These are phyloP conservation scores for Bombylius discolor DNA, from an alignment of 2,888 invertebrate species.

Conservation along the genomic window DNA sequence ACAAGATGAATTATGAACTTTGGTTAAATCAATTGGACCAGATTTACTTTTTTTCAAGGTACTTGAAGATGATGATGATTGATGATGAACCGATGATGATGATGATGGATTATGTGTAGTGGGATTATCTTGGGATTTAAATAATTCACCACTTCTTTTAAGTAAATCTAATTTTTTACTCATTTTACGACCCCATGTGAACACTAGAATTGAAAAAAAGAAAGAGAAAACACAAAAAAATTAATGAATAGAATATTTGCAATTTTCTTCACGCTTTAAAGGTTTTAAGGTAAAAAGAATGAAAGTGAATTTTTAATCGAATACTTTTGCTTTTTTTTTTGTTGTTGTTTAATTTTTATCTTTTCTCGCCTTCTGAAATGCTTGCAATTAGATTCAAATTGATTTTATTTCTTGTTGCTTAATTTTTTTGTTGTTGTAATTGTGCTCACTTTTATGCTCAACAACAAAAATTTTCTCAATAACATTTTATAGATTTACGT, in stretches of 20 bases:
- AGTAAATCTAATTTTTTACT: constrained; percentile 63
- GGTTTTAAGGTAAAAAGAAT: neutral
- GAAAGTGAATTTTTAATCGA: too few species aligned
- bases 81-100: constrained; percentile 14
- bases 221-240: constrained; percentile 3
- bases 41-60: constrained; percentile 42
- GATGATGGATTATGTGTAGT: constrained; percentile 28
- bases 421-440: too few species aligned
- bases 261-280: neutral
- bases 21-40: constrained; percentile 43
- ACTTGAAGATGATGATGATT: constrained; percentile 14
- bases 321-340: too few species aligned
- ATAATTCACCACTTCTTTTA: constrained; percentile 50
- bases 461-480: too few species aligned
- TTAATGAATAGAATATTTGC: too few species aligned
- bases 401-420: too few species aligned
- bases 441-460: too few species aligned
- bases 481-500: too few species aligned
- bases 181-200: constrained; percentile 67
- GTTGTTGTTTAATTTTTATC: too few species aligned
- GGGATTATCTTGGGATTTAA: constrained; percentile 34
- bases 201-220: constrained; percentile 36
- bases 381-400: too few species aligned
- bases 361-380: too few species aligned
- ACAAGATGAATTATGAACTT: constrained; percentile 1